Evolutionary conservation across 2,113 vertebrate genomes (phyloP), one percentile per base, ranked within the genome.

Genomic region (Origma solitaria): DNA sequence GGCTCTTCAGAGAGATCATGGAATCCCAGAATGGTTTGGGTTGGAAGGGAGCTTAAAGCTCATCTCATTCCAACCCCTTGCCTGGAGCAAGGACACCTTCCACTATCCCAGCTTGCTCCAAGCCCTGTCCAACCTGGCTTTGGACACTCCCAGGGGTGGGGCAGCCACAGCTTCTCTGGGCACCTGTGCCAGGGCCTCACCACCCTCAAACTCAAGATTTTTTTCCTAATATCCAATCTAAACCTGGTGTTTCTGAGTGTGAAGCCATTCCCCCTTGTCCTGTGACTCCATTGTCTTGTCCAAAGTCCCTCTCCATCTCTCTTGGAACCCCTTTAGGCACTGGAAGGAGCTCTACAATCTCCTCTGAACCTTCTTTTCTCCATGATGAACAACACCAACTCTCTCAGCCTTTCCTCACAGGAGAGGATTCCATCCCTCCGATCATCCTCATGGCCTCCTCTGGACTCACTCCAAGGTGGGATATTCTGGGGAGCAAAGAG

Each of bases 81-180:
- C 25, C 21, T 31, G 5, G 47, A 1, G 17, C 25, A 61, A 3
- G 4, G 62, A 23, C 47, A 61, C 8, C 25, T 76, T 10, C 49
- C 47, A 23, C 40, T 1, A 0, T 0, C 4, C 18, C 54, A 56
- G 22, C 22, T 0, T 62, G 31, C 6, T 90, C 21, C 40, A 77
- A 61, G 7, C 25, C 12, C 1, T 0, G 0, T 82, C 35, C 62
- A 76, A 0, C 17, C 12, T 37, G 30, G n/a, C 15, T 13, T 83
- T 1, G 47, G 0, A 37, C 47, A 49, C 6, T 77, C 1, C 22
- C 62, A 82, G 79, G 47, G 54, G 33, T 76, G 40, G 4, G 7
- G 11, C 62, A 61, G 11, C 3, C 70, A 54, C 40, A 62, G 31
- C 31, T 49, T 13, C 54, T 69, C 2, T 56, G 70, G 10, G 4